Percentiles rank a stretch among this genome's conserved stretches.
Evolutionary conservation across 2,888 invertebrate species (phyloP).

Genomic region (Ernsta delagoae): DNA sequence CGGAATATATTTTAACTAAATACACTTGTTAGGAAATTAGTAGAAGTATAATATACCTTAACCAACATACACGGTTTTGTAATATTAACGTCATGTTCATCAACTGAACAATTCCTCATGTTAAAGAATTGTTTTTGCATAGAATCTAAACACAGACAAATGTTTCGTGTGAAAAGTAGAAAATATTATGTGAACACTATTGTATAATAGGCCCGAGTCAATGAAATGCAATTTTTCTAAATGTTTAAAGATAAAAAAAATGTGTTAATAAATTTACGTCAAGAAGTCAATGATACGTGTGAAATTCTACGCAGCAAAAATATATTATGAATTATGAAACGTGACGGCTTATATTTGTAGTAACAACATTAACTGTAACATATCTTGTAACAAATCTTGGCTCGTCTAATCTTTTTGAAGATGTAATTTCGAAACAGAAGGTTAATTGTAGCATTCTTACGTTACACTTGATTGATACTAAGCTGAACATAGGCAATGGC

Average conservation of each 20-base stretch:
- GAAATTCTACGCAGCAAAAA: neutral
- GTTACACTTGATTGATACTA: conserved; percentile 26
- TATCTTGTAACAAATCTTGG: conserved; percentile 17
- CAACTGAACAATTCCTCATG: neutral
- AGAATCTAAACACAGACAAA: neutral
- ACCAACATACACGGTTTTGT: neutral
- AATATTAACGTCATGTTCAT: neutral
- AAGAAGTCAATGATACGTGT: neutral
- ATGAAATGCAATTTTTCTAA: neutral
- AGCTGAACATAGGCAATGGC: conserved; percentile 18
- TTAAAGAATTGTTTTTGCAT: neutral
- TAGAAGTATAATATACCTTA: neutral
- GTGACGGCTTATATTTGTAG: neutral
- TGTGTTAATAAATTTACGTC: neutral
- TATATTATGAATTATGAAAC: conserved; percentile 22
- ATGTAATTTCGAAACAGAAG: conserved; percentile 17
- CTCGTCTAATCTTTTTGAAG: conserved; percentile 2
- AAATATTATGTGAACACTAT: conserved; percentile 11
- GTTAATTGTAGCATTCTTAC: conserved; percentile 9
- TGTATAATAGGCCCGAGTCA: conserved; percentile 1
- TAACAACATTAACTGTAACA: conserved; percentile 24
- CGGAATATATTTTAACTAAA: neutral
- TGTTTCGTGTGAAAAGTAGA: conserved; percentile 11
- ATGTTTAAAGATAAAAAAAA: neutral
- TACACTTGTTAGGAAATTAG: neutral